These are phyloP conservation scores for Acanthurus leucopareius DNA, from an alignment of 2,797 vertebrate genomes.

Conservation along the genomic window DNA sequence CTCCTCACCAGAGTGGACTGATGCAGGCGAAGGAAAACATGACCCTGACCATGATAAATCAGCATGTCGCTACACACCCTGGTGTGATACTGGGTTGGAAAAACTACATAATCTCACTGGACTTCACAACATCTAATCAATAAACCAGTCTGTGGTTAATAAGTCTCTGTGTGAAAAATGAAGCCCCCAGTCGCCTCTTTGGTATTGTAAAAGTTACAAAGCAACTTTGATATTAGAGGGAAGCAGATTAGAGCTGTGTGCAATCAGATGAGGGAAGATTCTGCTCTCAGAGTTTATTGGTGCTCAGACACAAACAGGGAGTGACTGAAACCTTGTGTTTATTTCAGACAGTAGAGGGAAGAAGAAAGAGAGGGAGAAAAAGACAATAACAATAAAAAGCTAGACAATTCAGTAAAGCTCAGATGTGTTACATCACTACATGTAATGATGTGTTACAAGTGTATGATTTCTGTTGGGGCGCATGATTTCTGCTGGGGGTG, in stretches of 20 bases:
- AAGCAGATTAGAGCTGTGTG: conserved; percentile 4
- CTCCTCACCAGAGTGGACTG: too few relatives aligned
- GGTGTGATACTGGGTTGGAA: not conserved
- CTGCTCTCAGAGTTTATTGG: not conserved
- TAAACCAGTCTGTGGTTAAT: conserved; percentile 23
- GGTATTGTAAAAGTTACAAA: conserved; percentile 4
- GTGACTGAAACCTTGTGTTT: not conserved
- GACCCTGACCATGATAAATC: too few relatives aligned
- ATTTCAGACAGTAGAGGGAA: not conserved
- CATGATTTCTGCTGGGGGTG: not conserved
- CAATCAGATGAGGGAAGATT: not conserved
- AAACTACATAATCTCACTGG: not conserved
- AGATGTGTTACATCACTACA: not conserved
- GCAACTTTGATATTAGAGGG: conserved; percentile 10
- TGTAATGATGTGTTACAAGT: not conserved
- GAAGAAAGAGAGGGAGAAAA: not conserved
- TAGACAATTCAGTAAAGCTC: too few relatives aligned
- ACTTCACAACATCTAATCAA: conserved; percentile 14
- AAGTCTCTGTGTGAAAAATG: not conserved
- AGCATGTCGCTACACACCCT: too few relatives aligned
- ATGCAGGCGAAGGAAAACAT: too few relatives aligned
- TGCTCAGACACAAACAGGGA: not conserved
- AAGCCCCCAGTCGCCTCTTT: not conserved
- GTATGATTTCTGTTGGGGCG: not conserved
- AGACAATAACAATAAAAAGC: not conserved